Evolutionary conservation across 1,140 invertebrate genomes (phyloP).

Genomic region (Lerema accius): DNA sequence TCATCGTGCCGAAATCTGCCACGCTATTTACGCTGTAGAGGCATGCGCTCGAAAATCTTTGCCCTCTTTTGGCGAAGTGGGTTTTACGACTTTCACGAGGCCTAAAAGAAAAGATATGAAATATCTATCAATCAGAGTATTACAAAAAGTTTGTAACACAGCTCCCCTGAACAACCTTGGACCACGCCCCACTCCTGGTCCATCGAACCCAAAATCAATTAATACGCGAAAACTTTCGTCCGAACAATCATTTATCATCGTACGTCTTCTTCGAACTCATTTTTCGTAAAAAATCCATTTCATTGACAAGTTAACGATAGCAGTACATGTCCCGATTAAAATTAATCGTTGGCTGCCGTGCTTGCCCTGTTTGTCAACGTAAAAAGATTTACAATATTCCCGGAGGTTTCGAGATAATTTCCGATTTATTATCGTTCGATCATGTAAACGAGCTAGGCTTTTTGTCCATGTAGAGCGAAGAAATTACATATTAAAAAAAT

Average conservation of each 20-base stretch:
- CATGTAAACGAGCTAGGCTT: not conserved
- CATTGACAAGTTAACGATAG: slow-evolving; percentile 45
- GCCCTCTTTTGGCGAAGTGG: too few relatives aligned
- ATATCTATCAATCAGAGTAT: too few relatives aligned
- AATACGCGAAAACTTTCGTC: slow-evolving; percentile 46
- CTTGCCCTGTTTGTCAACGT: slow-evolving; percentile 28
- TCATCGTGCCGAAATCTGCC: too few relatives aligned
- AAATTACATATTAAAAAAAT: too few relatives aligned
- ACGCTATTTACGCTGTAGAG: too few relatives aligned
- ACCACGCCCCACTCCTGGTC: slow-evolving; percentile 18
- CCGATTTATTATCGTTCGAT: not conserved
- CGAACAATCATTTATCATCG: slow-evolving; percentile 46
- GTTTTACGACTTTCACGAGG: too few relatives aligned
- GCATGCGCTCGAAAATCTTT: too few relatives aligned
- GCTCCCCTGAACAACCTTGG: slow-evolving; percentile 2
- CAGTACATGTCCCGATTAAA: slow-evolving; percentile 35
- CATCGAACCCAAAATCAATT: slow-evolving; percentile 51
- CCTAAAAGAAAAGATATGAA: too few relatives aligned
- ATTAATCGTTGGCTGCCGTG: slow-evolving; percentile 29
- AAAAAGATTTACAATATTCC: slow-evolving; percentile 10
- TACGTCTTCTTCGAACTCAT: slow-evolving; percentile 33
- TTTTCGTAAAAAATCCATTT: slow-evolving; percentile 43
- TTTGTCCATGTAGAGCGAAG: too few relatives aligned
- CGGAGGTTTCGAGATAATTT: not conserved
- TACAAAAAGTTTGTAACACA: too few relatives aligned